Evolutionary conservation across 1,140 invertebrate genomes (phyloP), one percentile per base, ranked within the genome.

Genomic region (Cherax quadricarinatus): DNA sequence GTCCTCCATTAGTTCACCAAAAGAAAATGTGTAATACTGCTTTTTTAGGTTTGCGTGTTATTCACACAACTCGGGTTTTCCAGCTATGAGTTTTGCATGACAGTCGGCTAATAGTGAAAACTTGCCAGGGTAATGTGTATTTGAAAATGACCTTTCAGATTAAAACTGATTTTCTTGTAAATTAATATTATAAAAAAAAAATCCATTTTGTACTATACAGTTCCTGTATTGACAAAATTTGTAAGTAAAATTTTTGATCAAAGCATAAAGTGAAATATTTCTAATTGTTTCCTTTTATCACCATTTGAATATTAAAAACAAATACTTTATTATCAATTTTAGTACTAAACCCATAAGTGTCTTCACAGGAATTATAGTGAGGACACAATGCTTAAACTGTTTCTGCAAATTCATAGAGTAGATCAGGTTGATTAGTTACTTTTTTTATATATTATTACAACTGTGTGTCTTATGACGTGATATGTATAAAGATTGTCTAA

Each of bases 401-500:
- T 30, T 75, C n/a, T 75, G 9, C n/a, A 83, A 60, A n/a, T 53
- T 10, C n/a, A 57, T 57, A 57, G 57, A 83, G 51, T 24, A n/a
- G 16, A 75, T 7, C 60, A 75, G 41, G 75, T 24, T 70, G 62
- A 49, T 73, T 86, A n/a, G 62, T 75, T 53, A n/a, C n/a, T 10
- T 57, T 51, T 49, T 83, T 49, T 86, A 9, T n/a, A 21, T 75
- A 70, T 49, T 48, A 51, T 86, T 66, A 73, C 85, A 86, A 86
- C 85, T 75, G 85, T 70, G 85, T 86, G 85, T 86, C 85, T 86
- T 86, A 86, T 86, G 85, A 86, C 85, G 85, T 86, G 85, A 86
- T 86, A 86, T 86, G 85, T 86, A 86, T 86, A 86, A 86, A 86
- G 85, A 86, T 75, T 86, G 85, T 86, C 62, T 86, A 86, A 86